phyloP scores from a whole-genome alignment of 2,113 vertebrate genomes.

The Orientallactaga bullata region DNA sequence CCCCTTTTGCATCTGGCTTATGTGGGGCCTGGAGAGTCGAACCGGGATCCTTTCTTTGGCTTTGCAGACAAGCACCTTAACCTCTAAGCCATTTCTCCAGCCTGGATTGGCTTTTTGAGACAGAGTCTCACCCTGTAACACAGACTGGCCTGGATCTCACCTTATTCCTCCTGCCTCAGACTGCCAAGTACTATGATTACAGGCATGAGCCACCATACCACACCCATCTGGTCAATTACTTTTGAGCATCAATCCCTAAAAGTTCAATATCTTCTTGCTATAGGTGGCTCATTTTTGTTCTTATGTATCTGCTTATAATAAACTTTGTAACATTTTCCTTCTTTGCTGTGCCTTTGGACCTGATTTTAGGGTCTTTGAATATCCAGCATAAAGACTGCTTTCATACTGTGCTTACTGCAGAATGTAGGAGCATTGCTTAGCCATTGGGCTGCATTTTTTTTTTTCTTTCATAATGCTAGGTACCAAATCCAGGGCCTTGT shows the following conservation, averaged over 20 bases:
- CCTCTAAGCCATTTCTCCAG: too few species aligned
- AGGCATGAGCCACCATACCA: not conserved
- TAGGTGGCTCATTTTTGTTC: slow-evolving; percentile 19
- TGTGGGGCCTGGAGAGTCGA: too few species aligned
- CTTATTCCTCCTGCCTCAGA: too few species aligned
- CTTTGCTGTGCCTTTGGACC: not conserved
- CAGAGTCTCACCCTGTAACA: too few species aligned
- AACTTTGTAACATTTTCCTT: not conserved
- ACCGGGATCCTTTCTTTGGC: too few species aligned
- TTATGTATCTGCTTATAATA: not conserved
- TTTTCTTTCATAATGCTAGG: too few species aligned
- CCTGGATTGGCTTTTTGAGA: too few species aligned
- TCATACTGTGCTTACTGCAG: not conserved
- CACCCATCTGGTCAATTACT: not conserved
- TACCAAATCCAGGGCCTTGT: not conserved
- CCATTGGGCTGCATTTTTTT: not conserved
- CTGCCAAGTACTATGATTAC: too few species aligned
- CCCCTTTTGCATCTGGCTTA: too few species aligned
- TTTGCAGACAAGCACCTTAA: too few species aligned
- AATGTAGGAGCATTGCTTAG: slow-evolving; percentile 15
- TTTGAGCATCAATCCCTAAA: slow-evolving; percentile 26
- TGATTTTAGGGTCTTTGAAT: slow-evolving; percentile 24
- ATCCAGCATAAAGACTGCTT: not conserved
- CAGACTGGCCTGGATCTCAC: too few species aligned
- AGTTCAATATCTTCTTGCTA: slow-evolving; percentile 23